phyloP scores from a whole-genome alignment of 2,113 vertebrate genomes.

The Engystomops pustulosus region DNA sequence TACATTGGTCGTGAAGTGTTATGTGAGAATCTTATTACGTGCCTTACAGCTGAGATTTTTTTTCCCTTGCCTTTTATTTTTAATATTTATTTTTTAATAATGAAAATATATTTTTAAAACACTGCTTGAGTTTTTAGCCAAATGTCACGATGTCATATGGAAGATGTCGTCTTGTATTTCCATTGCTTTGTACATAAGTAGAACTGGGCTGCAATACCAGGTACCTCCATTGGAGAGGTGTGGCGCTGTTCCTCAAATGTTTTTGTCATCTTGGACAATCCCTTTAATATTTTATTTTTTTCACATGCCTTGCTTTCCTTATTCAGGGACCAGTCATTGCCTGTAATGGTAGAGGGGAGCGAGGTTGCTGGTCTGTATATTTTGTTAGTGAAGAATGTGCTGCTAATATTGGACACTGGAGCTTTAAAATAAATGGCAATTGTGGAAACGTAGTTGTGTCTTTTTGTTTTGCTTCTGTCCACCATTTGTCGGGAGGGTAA shows the following conservation, averaged over 20 bases:
- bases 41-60: not conserved
- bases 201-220: no score
- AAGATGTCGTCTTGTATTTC: no score
- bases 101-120: not conserved
- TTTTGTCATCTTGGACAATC: no score
- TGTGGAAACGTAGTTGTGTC: not conserved
- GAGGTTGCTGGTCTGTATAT: not conserved
- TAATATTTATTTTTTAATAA: not conserved
- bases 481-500: constrained; percentile 43
- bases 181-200: no score
- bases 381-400: not conserved
- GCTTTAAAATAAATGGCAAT: constrained; percentile 43
- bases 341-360: not conserved
- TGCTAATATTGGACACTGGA: constrained; percentile 37
- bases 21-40: not conserved
- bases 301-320: not conserved
- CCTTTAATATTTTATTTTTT: no score
- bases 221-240: no score
- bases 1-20: no score
- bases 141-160: not conserved
- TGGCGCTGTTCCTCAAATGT: no score
- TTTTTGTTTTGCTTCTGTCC: constrained; percentile 6
- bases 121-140: not conserved
- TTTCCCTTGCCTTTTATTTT: not conserved
- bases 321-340: not conserved